Evolutionary conservation across 2,888 invertebrate species (phyloP), one percentile per base, ranked within the genome.

Genomic region (Penaeus monodon): DNA sequence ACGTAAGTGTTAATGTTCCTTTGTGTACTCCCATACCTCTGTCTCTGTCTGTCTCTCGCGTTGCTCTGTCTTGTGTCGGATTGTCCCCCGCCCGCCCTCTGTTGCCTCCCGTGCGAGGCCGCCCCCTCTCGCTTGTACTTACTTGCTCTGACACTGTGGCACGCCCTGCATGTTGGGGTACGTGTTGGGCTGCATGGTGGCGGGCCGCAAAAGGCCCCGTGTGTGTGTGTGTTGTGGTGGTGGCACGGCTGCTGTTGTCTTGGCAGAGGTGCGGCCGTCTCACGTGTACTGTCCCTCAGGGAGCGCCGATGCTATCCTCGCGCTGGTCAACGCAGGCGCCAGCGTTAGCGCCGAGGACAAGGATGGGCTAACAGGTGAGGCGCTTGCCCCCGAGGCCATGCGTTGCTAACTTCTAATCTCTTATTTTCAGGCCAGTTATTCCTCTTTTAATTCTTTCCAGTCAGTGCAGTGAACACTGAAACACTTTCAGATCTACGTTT

Each of bases 241-340:
- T 81, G 66, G 86, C 85, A 81, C 66, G 81, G 63, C 76, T 86
- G 63, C 66, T 85, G 81, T 89, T 87, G 90, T 85, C 79, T 88
- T 90, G 85, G 88, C 91, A 91, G 91, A 91, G 89, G 91, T 91
- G 90, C 91, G 91, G 89, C 90, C 91, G 89, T 91, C 91, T 91
- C 91, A 91, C 90, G 91, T 91, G 88, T 91, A 91, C 91, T 91
- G 91, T 91, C 91, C 91, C 91, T 89, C 91, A 94, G 94, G 99
- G 10, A 98, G 97, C 68, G 95, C 96, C 0, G 97, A 98, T 90
- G 99, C 98, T 0, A 96, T 99, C 85, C 93, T 97, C 79, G 96
- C 97, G 0, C 93, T 99, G 87, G 95, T 98, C 27, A 96, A 97
- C 92, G 96, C 96, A 0, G 97, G 97, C 1, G 96, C 97, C 0